phyloP scores from a whole-genome alignment of 2,113 vertebrate species.

The Saccopteryx bilineata region DNA sequence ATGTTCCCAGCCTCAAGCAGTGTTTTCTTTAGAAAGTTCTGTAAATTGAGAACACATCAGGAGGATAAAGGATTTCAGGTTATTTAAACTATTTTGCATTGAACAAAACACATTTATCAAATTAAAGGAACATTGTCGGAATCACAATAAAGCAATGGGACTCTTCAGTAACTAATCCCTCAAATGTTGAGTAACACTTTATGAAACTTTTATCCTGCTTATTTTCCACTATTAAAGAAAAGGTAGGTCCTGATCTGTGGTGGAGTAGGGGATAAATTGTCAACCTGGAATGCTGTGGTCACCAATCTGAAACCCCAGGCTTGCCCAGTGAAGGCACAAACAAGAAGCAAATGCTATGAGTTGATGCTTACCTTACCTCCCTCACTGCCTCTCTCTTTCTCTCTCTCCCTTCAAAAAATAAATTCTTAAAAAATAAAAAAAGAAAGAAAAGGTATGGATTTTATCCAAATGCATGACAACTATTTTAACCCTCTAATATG shows the following conservation, averaged over 20 bases:
- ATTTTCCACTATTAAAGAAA: slow-evolving; percentile 32
- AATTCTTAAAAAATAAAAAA: too few species aligned
- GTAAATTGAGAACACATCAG: slow-evolving; percentile 75
- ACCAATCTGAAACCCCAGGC: too few species aligned
- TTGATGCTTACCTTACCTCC: too few species aligned
- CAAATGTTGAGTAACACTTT: background rate
- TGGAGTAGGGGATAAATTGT: too few species aligned
- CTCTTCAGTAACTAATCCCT: slow-evolving; percentile 53
- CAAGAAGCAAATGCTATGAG: too few species aligned
- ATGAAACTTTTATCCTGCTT: slow-evolving; percentile 15
- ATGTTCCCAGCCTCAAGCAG: slow-evolving; percentile 51
- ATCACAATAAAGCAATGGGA: slow-evolving; percentile 34
- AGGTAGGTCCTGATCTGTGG: background rate
- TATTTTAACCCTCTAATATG: slow-evolving; percentile 21
- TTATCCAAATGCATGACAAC: slow-evolving; percentile 9
- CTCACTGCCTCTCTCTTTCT: too few species aligned
- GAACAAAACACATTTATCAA: slow-evolving; percentile 75
- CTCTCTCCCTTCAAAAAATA: too few species aligned
- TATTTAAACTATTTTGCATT: slow-evolving; percentile 75
- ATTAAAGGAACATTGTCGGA: slow-evolving; percentile 77
- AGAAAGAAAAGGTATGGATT: slow-evolving; percentile 16
- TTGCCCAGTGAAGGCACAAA: too few species aligned
- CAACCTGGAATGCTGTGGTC: too few species aligned
- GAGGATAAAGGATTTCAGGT: slow-evolving; percentile 64
- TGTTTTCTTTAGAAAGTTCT: slow-evolving; percentile 72